Conservation (phyloP, 2,888 invertebrate species). For the Calliphora vomitoria region DNA sequence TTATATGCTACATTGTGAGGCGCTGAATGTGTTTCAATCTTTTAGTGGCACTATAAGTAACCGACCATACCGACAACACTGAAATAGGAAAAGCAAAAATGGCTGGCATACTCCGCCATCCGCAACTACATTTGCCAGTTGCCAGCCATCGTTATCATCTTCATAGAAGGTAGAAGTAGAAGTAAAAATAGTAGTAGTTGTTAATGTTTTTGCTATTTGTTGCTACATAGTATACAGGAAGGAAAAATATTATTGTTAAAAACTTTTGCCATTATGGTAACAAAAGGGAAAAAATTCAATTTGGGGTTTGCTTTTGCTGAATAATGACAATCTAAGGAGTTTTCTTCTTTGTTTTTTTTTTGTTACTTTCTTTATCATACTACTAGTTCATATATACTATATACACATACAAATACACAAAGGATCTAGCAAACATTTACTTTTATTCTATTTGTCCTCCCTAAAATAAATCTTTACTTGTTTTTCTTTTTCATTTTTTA, state of each 20-base stretch:
- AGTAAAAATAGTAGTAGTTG: background rate
- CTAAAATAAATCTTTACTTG: constrained; percentile 48
- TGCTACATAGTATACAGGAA: constrained; percentile 23
- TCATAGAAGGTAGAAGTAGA: background rate
- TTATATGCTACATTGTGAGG: background rate
- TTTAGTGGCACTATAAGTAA: background rate
- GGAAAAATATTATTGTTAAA: constrained; percentile 67
- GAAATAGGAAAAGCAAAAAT: background rate
- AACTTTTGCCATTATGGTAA: constrained; percentile 69
- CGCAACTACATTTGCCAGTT: constrained; percentile 23
- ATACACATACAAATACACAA: background rate
- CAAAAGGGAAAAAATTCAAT: constrained; percentile 69
- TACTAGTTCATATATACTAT: constrained; percentile 12
- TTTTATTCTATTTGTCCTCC: constrained; percentile 36
- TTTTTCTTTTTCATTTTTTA: constrained; percentile 5
- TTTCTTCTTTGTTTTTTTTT: constrained; percentile 34
- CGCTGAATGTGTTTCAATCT: constrained; percentile 4
- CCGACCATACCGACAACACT: background rate
- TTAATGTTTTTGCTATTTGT: constrained; percentile 12
- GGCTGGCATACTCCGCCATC: constrained; percentile 13
- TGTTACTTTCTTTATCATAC: constrained; percentile 2
- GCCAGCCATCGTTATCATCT: constrained; percentile 6
- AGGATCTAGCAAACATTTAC: constrained; percentile 4
- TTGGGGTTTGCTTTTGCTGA: constrained; percentile 57
- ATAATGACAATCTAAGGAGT: constrained; percentile 55